Evolutionary conservation across 2,888 invertebrate species (phyloP), one percentile per base, ranked within the genome.

Genomic region (Orgyia antiqua): DNA sequence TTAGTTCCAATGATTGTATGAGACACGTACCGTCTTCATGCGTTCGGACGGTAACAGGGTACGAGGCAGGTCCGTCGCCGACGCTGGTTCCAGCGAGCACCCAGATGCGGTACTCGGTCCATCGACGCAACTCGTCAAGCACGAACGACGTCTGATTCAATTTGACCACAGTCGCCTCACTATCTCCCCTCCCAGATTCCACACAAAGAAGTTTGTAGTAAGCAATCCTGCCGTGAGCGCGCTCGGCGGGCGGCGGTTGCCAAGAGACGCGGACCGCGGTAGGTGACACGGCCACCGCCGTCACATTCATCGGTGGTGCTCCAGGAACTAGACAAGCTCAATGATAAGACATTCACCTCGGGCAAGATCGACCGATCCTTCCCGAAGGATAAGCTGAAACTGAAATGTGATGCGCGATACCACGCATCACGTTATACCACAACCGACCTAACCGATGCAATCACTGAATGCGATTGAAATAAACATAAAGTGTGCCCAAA

Each of bases 21-120:
- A 32, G 77, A 77, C 73, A 94, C 97, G 93, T 97, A 99, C 99
- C 98, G 92, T 97, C 98, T 93, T 98, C 98, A 75, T 95, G 95
- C 54, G 98, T 98, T 89, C 94, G 93, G 64, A 97, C 93, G 66
- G 92, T 91, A 88, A 97, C 93, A 46, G 96, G 96, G 83, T 93
- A 93, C 58, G 97, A 97, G 64, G 93, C 91, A 45, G 95, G 98
- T 45, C 99, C 98, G 84, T 97, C 97, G 68, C 99, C 99, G 56
- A 98, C 96, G 65, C 93, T 93, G 60, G 98, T 99, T 68, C 97
- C 97, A 48, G 98, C 98, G 58, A 96, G 89, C 66, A 98, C 95
- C 96, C 97, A 97, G 67, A 99, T 93, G 78, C 96, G 93, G 89
- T 99, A 99, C 79, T 95, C 93, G 39, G 97, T 97, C 96, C 96